Evolutionary conservation across 1,140 invertebrate species (phyloP).

Genomic region (Heliconius hermathena): DNA sequence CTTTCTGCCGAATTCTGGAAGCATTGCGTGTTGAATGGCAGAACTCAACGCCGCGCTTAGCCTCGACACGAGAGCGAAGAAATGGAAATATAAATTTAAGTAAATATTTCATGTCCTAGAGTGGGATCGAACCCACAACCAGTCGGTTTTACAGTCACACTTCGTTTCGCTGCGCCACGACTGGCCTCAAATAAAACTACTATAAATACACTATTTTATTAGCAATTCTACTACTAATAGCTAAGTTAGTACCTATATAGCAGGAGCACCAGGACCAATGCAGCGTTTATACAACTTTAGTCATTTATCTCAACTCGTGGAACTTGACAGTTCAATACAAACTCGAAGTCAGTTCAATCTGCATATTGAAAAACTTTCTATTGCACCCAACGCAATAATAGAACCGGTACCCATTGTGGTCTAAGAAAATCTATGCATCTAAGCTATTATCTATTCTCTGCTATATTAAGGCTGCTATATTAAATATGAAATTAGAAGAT

Average conservation of each 20-base stretch:
- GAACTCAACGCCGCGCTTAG: too few species aligned
- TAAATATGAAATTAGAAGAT: background rate
- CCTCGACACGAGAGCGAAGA: too few species aligned
- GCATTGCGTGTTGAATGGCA: too few species aligned
- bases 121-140: too few species aligned
- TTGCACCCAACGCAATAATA: conserved; percentile 28
- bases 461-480: background rate
- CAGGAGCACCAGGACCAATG: background rate
- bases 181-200: too few species aligned
- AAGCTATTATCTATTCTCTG: background rate
- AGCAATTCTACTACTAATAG: background rate
- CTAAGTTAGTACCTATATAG: background rate
- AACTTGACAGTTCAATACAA: conserved; percentile 21
- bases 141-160: too few species aligned
- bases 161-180: too few species aligned
- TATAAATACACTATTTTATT: background rate
- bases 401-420: conserved; percentile 22
- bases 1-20: too few species aligned
- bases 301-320: conserved; percentile 9
- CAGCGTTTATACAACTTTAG: conserved; percentile 16
- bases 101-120: too few species aligned
- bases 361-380: conserved; percentile 28
- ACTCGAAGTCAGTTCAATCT: conserved; percentile 19
- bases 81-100: too few species aligned
- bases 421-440: conserved; percentile 23